Base-by-base conservation (phyloP, 2,888 invertebrate species). In the Glyphotaelius pellucidus region DNA sequence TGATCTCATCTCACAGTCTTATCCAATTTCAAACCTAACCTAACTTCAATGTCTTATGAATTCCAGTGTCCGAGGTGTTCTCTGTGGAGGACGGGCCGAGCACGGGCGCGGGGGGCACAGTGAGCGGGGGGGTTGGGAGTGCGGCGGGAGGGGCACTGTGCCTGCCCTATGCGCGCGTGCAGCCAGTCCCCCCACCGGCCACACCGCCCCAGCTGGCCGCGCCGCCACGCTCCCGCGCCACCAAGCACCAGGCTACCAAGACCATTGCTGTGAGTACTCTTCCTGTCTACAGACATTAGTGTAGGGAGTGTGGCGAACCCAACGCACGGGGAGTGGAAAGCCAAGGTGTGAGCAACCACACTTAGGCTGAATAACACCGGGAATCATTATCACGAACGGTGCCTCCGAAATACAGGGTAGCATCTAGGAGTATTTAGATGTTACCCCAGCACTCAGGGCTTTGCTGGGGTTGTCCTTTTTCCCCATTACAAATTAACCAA, bases 131-230 rank as follows among this genome's bases (percentile, higher is more conserved):
- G 79, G 85, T 30, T 19, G 94, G 94, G 92, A 95, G 83, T 92
- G 90, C 94, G 94, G 80, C 95, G 94, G 90, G 95, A 95, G 92
- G 94, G 95, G 91, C 95, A 19, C 88, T 93, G 81, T 93, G 91
- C 42, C 90, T 93, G 87, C 92, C 91, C 35, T 91, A 93, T 80
- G 35, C 89, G 15, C 91, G 92, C 7, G 93, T 92, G 80, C 93
- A 93, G 87, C 93, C 93, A 1, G 91, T 92, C 14, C 92, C 95
- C 83, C 94, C 95, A 32, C 95, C 94, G 88, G 47, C 92, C 31
- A 80, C 90, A 11, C 91, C 91, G 80, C 93, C 94, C 47, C 94
- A 94, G n/a, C 91, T 47, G 90, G 85, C 87, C 30, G 85, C 90
- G 38, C 81, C 89, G n/a, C 47, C 81, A 7, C 38, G 81, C 47